Base-by-base conservation (phyloP, 2,888 invertebrate genomes). In the Pseudolycoriella hygida region DNA sequence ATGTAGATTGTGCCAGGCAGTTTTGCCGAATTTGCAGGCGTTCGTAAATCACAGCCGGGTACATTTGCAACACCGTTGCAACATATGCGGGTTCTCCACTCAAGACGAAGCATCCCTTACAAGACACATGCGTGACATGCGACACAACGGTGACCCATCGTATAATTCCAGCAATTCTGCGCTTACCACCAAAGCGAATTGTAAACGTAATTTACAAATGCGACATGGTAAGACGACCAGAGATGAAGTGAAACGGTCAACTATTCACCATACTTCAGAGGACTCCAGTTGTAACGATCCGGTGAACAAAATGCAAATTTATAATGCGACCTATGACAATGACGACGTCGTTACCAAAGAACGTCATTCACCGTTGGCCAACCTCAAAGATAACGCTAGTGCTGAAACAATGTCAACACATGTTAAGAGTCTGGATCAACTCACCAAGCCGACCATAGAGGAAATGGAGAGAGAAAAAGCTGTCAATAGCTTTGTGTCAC, bases 121-220 rank as follows among this genome's bases (percentile, higher is more conserved):
- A 8, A 77, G 92, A 17, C 94, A 94, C 58, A 81, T 94, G 76
- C 73, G 93, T 39, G 88, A n/a, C n/a, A n/a, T n/a, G n/a, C n/a
- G 88, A 1, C 94, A 94, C 66, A 94, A 92, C 58, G 94, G 94
- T 0, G 93, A 94, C 56, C 73, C 93, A 11, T 94, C 94, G 0
- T 94, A 88, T 59, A 89, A 92, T 61, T 96, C 94, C 59, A 79
- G 83, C 63, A 88, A 88, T 57, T 93, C 89, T 58, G 92, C 93
- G 2, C 96, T 96, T 63, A 94, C 94, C 19, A 94, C 94, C 1
- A 93, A 94, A 67, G 93, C 94, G 2, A 94, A 96, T 60, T 96
- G 96, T 61, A 94, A 96, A 66, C 72, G 94, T 5, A 94, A 96
- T 62, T 72, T 94, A 54, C 73, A 92, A 51, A 94, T 94, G 61